Evolutionary conservation across 2,888 invertebrate genomes (phyloP).

Genomic region (Perizoma flavofasciatum): DNA sequence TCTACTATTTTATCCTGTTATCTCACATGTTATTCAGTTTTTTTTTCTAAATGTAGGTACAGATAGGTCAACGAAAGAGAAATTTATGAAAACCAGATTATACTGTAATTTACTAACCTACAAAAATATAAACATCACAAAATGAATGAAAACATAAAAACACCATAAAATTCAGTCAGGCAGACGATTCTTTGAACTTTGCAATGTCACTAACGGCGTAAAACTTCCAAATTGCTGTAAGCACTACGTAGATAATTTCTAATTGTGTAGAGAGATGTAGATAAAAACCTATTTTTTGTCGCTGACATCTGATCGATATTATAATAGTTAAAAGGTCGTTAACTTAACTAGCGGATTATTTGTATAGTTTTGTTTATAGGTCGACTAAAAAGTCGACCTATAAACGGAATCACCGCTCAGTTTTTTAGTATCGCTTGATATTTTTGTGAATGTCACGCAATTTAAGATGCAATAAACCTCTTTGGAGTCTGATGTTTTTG

Average conservation of each 20-base stretch:
- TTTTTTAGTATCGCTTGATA: too few species aligned
- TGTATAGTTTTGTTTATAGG: too few species aligned
- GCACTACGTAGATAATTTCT: slow-evolving; percentile 43
- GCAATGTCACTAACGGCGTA: slow-evolving; percentile 30
- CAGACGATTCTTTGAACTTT: slow-evolving; percentile 29
- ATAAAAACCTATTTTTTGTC: slow-evolving; percentile 69
- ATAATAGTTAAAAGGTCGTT: slow-evolving; percentile 35
- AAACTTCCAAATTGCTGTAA: slow-evolving; percentile 34
- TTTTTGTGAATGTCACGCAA: too few species aligned
- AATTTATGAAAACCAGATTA: slow-evolving; percentile 6
- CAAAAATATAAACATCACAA: slow-evolving; percentile 15
- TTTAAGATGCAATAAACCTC: too few species aligned
- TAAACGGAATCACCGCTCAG: too few species aligned
- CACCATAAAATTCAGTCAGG: slow-evolving; percentile 5
- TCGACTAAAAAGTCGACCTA: too few species aligned
- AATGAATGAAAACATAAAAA: slow-evolving; percentile 29
- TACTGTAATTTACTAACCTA: slow-evolving; percentile 26
- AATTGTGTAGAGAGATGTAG: slow-evolving; percentile 43
- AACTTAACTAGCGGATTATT: slow-evolving; percentile 5
- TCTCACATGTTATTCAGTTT: too few species aligned
- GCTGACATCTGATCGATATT: slow-evolving; percentile 66
- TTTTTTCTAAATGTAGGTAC: background rate
- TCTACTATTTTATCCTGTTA: too few species aligned
- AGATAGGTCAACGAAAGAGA: slow-evolving; percentile 4
- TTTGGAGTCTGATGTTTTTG: too few species aligned